Evolutionary conservation across 2,888 invertebrate genomes (phyloP).

Genomic region (Mythimna vitellina): DNA sequence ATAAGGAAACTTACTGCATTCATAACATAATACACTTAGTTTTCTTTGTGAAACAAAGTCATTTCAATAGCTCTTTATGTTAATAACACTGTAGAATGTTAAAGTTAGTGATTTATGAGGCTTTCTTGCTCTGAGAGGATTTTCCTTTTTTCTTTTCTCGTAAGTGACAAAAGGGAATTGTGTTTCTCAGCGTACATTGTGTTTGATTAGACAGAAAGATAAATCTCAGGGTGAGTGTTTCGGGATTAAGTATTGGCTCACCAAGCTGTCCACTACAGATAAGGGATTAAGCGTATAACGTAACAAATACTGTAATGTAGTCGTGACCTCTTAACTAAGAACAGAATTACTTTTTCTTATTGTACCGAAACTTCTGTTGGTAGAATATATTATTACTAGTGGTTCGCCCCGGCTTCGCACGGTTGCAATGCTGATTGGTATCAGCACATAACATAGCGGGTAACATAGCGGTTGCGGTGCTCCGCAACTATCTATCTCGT

Average conservation of each 20-base stretch:
- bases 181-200: slow-evolving; percentile 45
- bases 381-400: too few species aligned
- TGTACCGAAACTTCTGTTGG: background rate
- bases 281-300: slow-evolving; percentile 43
- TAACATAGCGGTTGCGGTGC: too few species aligned
- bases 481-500: too few species aligned
- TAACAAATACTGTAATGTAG: slow-evolving; percentile 32
- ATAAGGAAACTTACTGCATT: slow-evolving; percentile 50
- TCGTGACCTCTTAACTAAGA: slow-evolving; percentile 8
- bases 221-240: slow-evolving; percentile 39
- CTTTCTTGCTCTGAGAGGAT: slow-evolving; percentile 36
- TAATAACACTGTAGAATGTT: slow-evolving; percentile 62
- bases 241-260: slow-evolving; percentile 47
- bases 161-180: slow-evolving; percentile 50
- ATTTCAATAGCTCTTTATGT: slow-evolving; percentile 58
- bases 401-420: too few species aligned
- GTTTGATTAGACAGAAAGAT: slow-evolving; percentile 54
- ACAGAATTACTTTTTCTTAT: background rate
- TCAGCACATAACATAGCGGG: too few species aligned
- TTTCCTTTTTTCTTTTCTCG: slow-evolving; percentile 51
- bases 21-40: slow-evolving; percentile 52
- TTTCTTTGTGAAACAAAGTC: slow-evolving; percentile 59
- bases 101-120: slow-evolving; percentile 57
- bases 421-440: too few species aligned
- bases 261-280: slow-evolving; percentile 52